Base-by-base conservation (phyloP, 2,888 invertebrate genomes). In the Timandra comae region DNA sequence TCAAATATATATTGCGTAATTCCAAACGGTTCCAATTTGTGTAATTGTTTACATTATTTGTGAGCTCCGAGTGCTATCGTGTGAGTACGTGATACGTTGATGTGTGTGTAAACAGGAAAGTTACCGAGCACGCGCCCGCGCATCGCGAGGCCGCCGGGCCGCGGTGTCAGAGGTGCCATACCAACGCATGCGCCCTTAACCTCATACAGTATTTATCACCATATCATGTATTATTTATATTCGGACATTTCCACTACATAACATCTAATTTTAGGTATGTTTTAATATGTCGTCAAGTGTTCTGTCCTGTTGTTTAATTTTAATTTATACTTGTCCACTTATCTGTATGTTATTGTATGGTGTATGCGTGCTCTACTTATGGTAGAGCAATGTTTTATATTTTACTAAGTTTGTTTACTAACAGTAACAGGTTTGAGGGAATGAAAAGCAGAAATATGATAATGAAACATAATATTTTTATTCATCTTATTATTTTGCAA, bases 361-460 rank as follows among this genome's bases (percentile, higher is more conserved):
- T n/a, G n/a, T n/a, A n/a, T n/a, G n/a, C n/a, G n/a, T n/a, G n/a
- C n/a, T n/a, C n/a, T n/a, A n/a, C n/a, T n/a, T n/a, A n/a, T n/a
- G n/a, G n/a, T n/a, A n/a, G n/a, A n/a, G n/a, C n/a, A n/a, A n/a
- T n/a, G n/a, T n/a, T n/a, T n/a, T n/a, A n/a, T n/a, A n/a, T n/a
- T n/a, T n/a, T n/a, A n/a, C n/a, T n/a, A n/a, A n/a, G n/a, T n/a
- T 25, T 31, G 13, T 29, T 29, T 12, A 6, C 7, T 22, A 3
- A 23, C 16, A 20, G 7, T 12, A 12, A n/a, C 16, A 12, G 22
- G 5, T n/a, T 42, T 30, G 23, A 39, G 37, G 47, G 54, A 78
- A 71, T 74, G 46, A 85, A 84, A 84, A 75, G 43, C 79, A 76
- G 70, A 65, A 72, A 76, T 82, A 72, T 38, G 52, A 56, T 70